Percentiles rank a stretch among this genome's conserved stretches.
Evolutionary conservation across 1,140 invertebrate species (phyloP).

Genomic region (Marisa cornuarietis): DNA sequence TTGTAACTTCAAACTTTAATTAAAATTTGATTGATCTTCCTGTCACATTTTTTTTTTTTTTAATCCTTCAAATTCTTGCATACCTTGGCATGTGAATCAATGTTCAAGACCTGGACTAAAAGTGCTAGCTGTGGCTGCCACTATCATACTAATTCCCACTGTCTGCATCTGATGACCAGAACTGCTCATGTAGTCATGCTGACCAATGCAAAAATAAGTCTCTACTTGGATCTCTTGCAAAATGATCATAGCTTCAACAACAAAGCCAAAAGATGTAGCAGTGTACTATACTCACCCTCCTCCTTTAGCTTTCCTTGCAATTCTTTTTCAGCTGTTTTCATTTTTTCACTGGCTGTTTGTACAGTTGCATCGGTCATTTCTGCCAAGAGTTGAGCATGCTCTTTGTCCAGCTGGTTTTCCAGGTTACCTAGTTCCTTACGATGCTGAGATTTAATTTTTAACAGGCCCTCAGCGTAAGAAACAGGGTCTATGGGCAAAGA

Average conservation of each 20-base stretch:
- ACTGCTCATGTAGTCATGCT: too few relatives aligned
- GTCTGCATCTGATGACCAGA: too few relatives aligned
- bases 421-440: constrained; percentile 45
- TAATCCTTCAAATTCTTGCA: too few relatives aligned
- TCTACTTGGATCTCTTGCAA: too few relatives aligned
- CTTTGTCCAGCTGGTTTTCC: constrained; percentile 56
- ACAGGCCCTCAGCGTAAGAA: constrained; percentile 40
- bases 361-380: constrained; percentile 36
- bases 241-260: not conserved
- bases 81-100: too few relatives aligned
- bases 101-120: too few relatives aligned
- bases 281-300: constrained; percentile 28
- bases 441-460: constrained; percentile 52
- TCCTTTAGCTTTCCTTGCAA: constrained; percentile 45
- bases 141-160: too few relatives aligned
- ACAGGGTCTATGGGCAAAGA: constrained; percentile 48
- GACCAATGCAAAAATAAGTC: too few relatives aligned
- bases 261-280: not conserved
- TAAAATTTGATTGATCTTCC: too few relatives aligned
- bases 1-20: too few relatives aligned
- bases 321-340: constrained; percentile 37
- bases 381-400: constrained; percentile 48
- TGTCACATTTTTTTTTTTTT: too few relatives aligned
- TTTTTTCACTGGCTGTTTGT: constrained; percentile 43
- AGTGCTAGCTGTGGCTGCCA: too few relatives aligned